These are phyloP conservation scores for Dromiciops gliroides DNA, from an alignment of 2,113 vertebrate genomes.

Conservation along the genomic window DNA sequence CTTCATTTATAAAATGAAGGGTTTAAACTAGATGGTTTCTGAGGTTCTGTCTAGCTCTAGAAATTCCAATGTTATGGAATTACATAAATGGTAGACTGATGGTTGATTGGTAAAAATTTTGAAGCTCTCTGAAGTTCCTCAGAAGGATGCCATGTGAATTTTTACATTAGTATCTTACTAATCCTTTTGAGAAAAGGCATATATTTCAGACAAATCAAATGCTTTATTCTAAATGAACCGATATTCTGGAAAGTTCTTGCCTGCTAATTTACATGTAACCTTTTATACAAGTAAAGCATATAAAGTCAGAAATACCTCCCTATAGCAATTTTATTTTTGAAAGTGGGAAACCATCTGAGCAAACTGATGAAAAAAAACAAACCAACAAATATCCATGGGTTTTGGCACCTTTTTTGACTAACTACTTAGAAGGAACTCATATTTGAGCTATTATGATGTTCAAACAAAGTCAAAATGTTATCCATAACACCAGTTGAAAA, in stretches of 20 bases:
- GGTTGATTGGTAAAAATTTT: constrained; percentile 9
- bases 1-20: constrained; percentile 6
- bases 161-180: not conserved
- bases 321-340: constrained; percentile 25
- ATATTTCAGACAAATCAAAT: not conserved
- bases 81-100: constrained; percentile 8
- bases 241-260: not conserved
- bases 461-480: constrained; percentile 58
- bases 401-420: constrained; percentile 63
- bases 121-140: not conserved
- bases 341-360: constrained; percentile 2
- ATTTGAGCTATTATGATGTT: constrained; percentile 30
- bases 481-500: constrained; percentile 72
- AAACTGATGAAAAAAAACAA: not conserved
- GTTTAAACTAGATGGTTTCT: constrained; percentile 2
- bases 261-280: constrained; percentile 5
- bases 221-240: not conserved
- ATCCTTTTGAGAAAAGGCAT: not conserved
- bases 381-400: constrained; percentile 44
- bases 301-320: not conserved
- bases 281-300: constrained; percentile 13
- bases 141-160: not conserved
- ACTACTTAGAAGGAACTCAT: constrained; percentile 61
- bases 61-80: not conserved
- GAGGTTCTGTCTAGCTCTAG: constrained; percentile 16